A percentile compares a stretch with the other conserved stretches of the same genome.
These are phyloP conservation scores for Mythimna ferrago DNA, from an alignment of 2,888 invertebrate genomes.

Conservation along the genomic window DNA sequence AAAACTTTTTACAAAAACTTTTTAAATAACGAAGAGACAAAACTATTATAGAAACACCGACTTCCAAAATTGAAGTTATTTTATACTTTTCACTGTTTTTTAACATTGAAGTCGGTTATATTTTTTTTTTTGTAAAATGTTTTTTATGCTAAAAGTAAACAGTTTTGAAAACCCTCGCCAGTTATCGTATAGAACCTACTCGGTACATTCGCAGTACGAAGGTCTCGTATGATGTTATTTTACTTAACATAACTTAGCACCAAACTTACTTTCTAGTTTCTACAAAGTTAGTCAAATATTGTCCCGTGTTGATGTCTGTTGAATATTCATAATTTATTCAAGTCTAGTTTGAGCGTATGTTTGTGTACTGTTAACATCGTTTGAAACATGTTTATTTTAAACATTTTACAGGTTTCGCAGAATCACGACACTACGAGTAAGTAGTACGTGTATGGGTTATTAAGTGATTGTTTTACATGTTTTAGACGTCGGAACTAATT, in stretches of 20 bases:
- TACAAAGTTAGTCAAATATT: conserved; percentile 44
- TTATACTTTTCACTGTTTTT: too few species aligned
- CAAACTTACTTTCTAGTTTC: conserved; percentile 47
- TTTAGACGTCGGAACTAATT: conserved; percentile 23
- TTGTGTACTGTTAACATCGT: conserved; percentile 44
- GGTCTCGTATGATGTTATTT: not conserved
- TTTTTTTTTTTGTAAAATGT: too few species aligned
- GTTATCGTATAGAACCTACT: not conserved
- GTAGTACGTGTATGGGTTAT: conserved; percentile 20
- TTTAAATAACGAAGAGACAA: too few species aligned
- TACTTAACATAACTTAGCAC: conserved; percentile 19
- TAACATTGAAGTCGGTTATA: too few species aligned
- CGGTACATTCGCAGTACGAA: not conserved
- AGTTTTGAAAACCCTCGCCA: not conserved
- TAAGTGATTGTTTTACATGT: conserved; percentile 20
- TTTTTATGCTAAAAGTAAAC: not conserved
- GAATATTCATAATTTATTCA: conserved; percentile 55
- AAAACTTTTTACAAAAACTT: too few species aligned
- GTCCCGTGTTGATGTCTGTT: conserved; percentile 32
- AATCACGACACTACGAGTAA: conserved; percentile 28
- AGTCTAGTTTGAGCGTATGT: conserved; percentile 21
- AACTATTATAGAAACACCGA: too few species aligned
- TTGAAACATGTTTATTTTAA: conserved; percentile 44
- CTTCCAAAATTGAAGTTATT: too few species aligned
- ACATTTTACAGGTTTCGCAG: conserved; percentile 43